Evolutionary conservation across 1,140 invertebrate species (phyloP).

Genomic region (Bombus affinis): DNA sequence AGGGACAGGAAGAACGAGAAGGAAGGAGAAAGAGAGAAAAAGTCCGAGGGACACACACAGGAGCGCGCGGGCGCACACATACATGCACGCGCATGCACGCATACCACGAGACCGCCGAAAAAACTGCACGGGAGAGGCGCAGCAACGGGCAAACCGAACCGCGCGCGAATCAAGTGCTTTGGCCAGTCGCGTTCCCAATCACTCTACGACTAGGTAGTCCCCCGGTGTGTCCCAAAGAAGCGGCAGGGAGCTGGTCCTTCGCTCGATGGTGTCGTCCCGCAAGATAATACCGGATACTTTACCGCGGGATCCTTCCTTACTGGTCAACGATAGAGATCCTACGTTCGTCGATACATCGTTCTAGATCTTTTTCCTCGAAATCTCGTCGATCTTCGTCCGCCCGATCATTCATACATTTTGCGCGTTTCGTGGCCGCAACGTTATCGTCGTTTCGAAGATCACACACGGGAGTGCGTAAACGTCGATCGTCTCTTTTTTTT

Average conservation of each 20-base stretch:
- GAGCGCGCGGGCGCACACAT: slow-evolving; percentile 61
- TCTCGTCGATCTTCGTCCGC: slow-evolving; percentile 27
- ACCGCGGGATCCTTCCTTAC: slow-evolving; percentile 45
- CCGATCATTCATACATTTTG: not conserved
- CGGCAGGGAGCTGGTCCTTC: slow-evolving; percentile 69
- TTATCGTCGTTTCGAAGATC: not conserved
- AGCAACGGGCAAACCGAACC: slow-evolving; percentile 80
- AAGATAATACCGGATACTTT: slow-evolving; percentile 67
- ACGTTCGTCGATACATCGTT: slow-evolving; percentile 35
- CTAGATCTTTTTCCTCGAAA: slow-evolving; percentile 20
- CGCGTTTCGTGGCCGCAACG: not conserved
- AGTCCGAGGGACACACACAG: slow-evolving; percentile 62
- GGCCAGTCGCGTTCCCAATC: slow-evolving; percentile 83
- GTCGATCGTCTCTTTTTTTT: slow-evolving; percentile 1
- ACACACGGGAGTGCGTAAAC: slow-evolving; percentile 39
- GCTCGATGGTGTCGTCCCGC: slow-evolving; percentile 64
- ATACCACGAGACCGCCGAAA: slow-evolving; percentile 77
- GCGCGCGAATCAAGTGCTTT: slow-evolving; percentile 83
- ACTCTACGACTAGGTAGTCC: slow-evolving; percentile 83
- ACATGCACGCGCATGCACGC: slow-evolving; percentile 69
- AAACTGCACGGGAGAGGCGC: slow-evolving; percentile 83
- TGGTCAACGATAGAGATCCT: slow-evolving; percentile 43
- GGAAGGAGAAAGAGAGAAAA: slow-evolving; percentile 64
- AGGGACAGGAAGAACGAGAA: slow-evolving; percentile 62
- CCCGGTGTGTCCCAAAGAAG: slow-evolving; percentile 78